Evolutionary conservation across 2,888 invertebrate species (phyloP), one percentile per base, ranked within the genome.

Genomic region (Lottia gigantea): DNA sequence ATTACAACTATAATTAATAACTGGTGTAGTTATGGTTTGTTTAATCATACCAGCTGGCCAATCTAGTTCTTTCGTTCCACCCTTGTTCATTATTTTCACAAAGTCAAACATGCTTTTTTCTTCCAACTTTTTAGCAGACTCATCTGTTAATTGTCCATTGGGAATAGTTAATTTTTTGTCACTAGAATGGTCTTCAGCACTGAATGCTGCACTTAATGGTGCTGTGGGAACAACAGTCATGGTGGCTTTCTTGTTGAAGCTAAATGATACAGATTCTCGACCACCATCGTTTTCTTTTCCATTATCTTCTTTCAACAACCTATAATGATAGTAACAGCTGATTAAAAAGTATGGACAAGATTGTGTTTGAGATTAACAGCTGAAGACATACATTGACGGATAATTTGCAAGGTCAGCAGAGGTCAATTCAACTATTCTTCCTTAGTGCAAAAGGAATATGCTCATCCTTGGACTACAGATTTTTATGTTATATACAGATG

Each of bases 31-130:
- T 25, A 76, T 78, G 8, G 88, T 87, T 66, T 82, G 80, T 69
- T 81, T 80, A 19, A 88, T 77, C 84, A 86, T 87, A 71, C 85
- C 86, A 45, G 76, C 78, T 0, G 88, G 88, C 88, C 88, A 88
- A 63, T 84, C 82, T 66, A 85, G 74, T 64, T 82, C 81, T 31
- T 73, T 75, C 45, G 78, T 74, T n/a, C 82, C 83, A 72, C 86
- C 85, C 55, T 81, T 83, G 69, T 83, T 80, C 49, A 76, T 75
- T 23, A 85, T 82, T 67, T 82, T 82, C 8, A 83, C 75, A 75
- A 83, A 85, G 6, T 55, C 55, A 55, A 55, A 55, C 55, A 55
- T 55, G 19, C 23, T 55, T 55, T 55, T 55, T 19, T 55, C 55
- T 19, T 55, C 23, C 23, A 23, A 23, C 19, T 19, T 55, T 55